Conservation (phyloP, 2,113 vertebrate genomes). For the Callocephalon fimbriatum region DNA sequence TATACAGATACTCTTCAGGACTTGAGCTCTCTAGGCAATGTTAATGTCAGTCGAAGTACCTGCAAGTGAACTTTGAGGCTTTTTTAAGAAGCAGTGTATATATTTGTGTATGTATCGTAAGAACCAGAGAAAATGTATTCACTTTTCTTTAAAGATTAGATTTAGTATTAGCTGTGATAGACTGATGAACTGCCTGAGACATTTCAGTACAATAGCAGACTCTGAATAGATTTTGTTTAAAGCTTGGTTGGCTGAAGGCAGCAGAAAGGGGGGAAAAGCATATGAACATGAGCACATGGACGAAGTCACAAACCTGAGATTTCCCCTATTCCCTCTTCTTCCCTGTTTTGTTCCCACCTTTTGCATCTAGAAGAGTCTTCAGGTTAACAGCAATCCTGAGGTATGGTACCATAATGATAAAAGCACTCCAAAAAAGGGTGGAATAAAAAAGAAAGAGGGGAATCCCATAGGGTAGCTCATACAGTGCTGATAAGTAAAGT, state of each 20-base stretch:
- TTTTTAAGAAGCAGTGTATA: conserved; percentile 60
- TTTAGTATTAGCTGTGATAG: conserved; percentile 60
- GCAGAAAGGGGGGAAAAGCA: neutral
- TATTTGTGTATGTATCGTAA: conserved; percentile 23
- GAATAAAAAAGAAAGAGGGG: neutral
- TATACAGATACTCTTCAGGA: neutral
- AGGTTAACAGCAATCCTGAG: neutral
- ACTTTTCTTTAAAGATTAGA: neutral
- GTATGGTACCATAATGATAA: neutral
- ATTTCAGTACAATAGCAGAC: conserved; percentile 51
- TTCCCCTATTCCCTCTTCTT: neutral
- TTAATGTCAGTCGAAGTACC: neutral
- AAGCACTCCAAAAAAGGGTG: neutral
- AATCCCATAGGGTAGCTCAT: neutral
- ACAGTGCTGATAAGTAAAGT: conserved; percentile 6
- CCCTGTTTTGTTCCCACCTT: neutral
- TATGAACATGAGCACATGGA: neutral
- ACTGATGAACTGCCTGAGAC: conserved; percentile 44
- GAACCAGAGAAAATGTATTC: conserved; percentile 54
- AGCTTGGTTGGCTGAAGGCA: conserved; percentile 49
- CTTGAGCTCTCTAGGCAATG: neutral
- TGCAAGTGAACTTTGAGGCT: neutral
- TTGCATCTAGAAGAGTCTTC: neutral
- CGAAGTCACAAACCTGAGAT: neutral
- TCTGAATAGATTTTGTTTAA: conserved; percentile 26